Evolutionary conservation across 2,113 vertebrate species (phyloP).

Genomic region (Pituophis catenifer): DNA sequence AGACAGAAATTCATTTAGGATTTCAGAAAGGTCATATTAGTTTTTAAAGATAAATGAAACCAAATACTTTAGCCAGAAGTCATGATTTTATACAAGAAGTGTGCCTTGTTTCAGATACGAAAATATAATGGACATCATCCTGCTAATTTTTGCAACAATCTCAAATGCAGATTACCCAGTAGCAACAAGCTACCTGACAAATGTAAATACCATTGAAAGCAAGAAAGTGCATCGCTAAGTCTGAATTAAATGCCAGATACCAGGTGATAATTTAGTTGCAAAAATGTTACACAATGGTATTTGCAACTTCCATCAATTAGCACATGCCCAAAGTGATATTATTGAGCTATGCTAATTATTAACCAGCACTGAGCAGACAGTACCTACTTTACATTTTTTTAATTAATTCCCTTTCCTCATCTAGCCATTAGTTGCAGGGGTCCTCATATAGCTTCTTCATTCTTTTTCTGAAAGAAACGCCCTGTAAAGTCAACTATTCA

Average conservation of each 20-base stretch:
- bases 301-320: not conserved
- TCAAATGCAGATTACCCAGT: not conserved
- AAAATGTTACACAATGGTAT: not conserved
- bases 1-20: not conserved
- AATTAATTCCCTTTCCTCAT: not conserved
- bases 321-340: not conserved
- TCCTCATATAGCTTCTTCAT: not conserved
- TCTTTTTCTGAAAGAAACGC: not conserved
- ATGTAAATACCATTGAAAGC: not conserved
- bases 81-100: not conserved
- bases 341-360: not conserved
- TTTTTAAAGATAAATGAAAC: not conserved
- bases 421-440: too few relatives aligned
- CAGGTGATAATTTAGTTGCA: not conserved
- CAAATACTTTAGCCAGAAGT: not conserved
- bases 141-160: not conserved
- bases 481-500: not conserved
- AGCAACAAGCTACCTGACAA: not conserved
- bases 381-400: not conserved
- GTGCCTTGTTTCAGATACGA: not conserved
- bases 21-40: not conserved
- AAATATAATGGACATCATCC: not conserved
- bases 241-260: not conserved
- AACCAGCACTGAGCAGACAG: not conserved
- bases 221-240: not conserved